Evolutionary conservation across 1,140 invertebrate species (phyloP).

Genomic region (Helicorthomorpha holstii): DNA sequence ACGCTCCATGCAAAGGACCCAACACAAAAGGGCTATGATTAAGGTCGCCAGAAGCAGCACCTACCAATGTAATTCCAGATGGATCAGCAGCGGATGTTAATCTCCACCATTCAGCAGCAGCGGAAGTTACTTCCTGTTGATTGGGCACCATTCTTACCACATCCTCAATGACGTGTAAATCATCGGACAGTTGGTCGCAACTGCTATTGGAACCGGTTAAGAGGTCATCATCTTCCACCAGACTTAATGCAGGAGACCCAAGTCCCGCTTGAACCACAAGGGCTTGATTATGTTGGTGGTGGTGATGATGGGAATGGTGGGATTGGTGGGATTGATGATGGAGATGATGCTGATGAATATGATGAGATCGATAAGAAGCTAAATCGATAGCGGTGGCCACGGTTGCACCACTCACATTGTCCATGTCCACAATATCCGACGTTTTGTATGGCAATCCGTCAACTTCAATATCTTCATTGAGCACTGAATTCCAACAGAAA

Average conservation of each 20-base stretch:
- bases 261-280: constrained; percentile 11
- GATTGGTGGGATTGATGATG: constrained; percentile 19
- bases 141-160: too few species aligned
- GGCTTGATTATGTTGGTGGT: constrained; percentile 13
- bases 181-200: constrained; percentile 11
- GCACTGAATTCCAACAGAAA: constrained; percentile 29
- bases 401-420: constrained; percentile 10
- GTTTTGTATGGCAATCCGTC: constrained; percentile 25
- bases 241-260: neutral
- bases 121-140: constrained; percentile 20
- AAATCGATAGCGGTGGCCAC: neutral
- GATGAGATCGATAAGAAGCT: constrained; percentile 14
- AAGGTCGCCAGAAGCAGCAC: constrained; percentile 1
- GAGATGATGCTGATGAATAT: constrained; percentile 15
- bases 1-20: constrained; percentile 8
- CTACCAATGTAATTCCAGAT: constrained; percentile 3
- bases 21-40: constrained; percentile 7
- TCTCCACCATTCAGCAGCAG: constrained; percentile 25
- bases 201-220: neutral
- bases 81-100: constrained; percentile 11
- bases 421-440: constrained; percentile 21
- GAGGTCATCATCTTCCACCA: constrained; percentile 13
- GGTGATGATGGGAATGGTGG: constrained; percentile 4
- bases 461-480: constrained; percentile 29
- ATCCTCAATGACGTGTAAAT: constrained; percentile 22